phyloP scores from a whole-genome alignment of 2,888 invertebrate species.

The Ectropis crepuscularia region DNA sequence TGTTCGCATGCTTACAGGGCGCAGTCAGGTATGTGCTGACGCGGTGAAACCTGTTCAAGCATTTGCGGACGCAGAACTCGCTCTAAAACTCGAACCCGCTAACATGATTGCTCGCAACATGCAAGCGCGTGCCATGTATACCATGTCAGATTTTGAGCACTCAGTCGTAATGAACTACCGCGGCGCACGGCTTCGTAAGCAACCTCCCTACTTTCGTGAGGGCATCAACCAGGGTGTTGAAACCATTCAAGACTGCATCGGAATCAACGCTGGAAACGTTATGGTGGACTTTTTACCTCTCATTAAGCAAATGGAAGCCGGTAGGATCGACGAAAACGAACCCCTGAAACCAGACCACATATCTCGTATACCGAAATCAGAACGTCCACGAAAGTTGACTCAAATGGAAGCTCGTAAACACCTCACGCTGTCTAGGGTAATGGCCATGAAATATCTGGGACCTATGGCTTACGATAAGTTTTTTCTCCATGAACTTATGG shows the following conservation, averaged over 20 bases:
- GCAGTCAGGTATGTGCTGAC: conserved; percentile 76
- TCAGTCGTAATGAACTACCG: conserved; percentile 78
- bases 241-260: conserved; percentile 78
- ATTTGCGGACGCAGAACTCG: conserved; percentile 73
- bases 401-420: conserved; percentile 75
- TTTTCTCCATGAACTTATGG: conserved; percentile 67
- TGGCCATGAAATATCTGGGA: conserved; percentile 79
- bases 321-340: conserved; percentile 53
- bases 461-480: conserved; percentile 81
- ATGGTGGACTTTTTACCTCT: conserved; percentile 74
- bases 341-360: conserved; percentile 59
- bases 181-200: conserved; percentile 63
- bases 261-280: conserved; percentile 72
- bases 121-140: conserved; percentile 77
- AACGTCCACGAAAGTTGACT: conserved; percentile 65
- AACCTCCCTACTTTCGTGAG: conserved; percentile 76
- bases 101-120: conserved; percentile 77
- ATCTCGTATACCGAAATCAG: conserved; percentile 69
- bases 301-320: conserved; percentile 69
- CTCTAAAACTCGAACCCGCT: conserved; percentile 69
- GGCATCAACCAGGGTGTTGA: conserved; percentile 78
- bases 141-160: conserved; percentile 77
- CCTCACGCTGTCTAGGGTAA: conserved; percentile 69
- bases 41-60: conserved; percentile 75
- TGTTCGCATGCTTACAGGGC: conserved; percentile 69